phyloP scores from a whole-genome alignment of 2,888 invertebrate species.

The Tillus elongatus region DNA sequence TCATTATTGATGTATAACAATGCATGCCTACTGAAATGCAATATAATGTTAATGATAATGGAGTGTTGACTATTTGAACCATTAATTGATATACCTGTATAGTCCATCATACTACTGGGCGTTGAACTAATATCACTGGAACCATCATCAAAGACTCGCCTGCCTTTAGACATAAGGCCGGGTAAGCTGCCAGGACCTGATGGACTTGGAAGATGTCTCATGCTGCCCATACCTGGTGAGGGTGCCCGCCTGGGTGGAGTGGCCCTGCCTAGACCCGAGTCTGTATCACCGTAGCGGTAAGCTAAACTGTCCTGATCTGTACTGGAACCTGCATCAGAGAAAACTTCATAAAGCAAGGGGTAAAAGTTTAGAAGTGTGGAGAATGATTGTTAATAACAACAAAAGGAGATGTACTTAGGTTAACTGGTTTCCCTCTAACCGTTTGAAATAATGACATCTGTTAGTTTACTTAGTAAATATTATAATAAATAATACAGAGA shows the following conservation, averaged over 20 bases:
- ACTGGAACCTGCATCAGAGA: slow-evolving; percentile 42
- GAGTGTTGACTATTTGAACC: no score
- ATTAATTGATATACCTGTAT: slow-evolving; percentile 61
- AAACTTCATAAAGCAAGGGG: slow-evolving; percentile 4
- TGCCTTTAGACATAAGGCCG: slow-evolving; percentile 62
- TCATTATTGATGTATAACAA: no score
- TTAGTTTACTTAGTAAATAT: no score
- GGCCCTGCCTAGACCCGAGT: slow-evolving; percentile 78
- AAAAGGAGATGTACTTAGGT: no score
- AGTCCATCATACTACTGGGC: slow-evolving; percentile 71
- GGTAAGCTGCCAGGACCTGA: slow-evolving; percentile 77
- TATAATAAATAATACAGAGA: no score
- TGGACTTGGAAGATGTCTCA: slow-evolving; percentile 71
- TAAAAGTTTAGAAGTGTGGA: no score
- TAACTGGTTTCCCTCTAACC: no score
- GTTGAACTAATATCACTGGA: slow-evolving; percentile 64
- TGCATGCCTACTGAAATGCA: no score
- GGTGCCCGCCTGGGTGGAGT: slow-evolving; percentile 82
- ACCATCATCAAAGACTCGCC: slow-evolving; percentile 59
- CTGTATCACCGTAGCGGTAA: slow-evolving; percentile 57
- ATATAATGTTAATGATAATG: no score
- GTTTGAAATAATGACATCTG: no score
- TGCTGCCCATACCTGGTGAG: slow-evolving; percentile 67
- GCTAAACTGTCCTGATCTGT: slow-evolving; percentile 51
- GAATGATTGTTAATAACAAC: no score